phyloP scores from a whole-genome alignment of 2,113 vertebrate species.

The Rhynchomys soricoides region DNA sequence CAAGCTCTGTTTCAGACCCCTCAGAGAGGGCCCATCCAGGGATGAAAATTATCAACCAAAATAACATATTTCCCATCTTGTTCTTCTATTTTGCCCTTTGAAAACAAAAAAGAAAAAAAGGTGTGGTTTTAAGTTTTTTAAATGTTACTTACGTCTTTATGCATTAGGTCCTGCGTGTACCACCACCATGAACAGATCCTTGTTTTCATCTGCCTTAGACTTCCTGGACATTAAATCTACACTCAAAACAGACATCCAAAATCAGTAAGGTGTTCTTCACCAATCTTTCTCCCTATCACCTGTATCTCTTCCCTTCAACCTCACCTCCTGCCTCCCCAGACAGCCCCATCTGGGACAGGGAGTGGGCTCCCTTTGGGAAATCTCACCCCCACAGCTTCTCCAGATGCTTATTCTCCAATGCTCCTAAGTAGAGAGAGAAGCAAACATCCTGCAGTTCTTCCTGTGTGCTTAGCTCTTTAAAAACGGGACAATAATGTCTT shows the following conservation, averaged over 20 bases:
- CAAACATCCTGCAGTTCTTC: background rate
- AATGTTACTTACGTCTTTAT: background rate
- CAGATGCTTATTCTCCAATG: background rate
- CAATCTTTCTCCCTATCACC: background rate
- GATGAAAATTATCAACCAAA: constrained; percentile 88
- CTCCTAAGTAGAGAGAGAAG: background rate
- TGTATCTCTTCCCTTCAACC: background rate
- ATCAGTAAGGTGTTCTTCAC: background rate
- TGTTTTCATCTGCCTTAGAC: constrained; percentile 28
- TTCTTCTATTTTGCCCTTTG: constrained; percentile 85
- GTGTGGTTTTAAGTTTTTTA: constrained; percentile 28
- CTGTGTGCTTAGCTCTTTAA: background rate
- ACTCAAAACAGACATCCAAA: background rate
- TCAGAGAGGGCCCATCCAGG: constrained; percentile 82
- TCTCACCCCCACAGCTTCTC: background rate
- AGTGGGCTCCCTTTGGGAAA: too few relatives aligned
- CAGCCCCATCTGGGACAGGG: background rate
- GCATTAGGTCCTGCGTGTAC: background rate
- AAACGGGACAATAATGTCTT: background rate
- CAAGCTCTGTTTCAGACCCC: constrained; percentile 85
- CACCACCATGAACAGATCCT: background rate
- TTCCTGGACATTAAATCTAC: background rate
- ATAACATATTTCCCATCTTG: constrained; percentile 89
- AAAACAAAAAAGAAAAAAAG: constrained; percentile 67
- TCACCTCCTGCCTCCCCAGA: background rate